These are phyloP conservation scores for Austrolebias charrua DNA, from an alignment of 2,797 vertebrate genomes.

Conservation along the genomic window DNA sequence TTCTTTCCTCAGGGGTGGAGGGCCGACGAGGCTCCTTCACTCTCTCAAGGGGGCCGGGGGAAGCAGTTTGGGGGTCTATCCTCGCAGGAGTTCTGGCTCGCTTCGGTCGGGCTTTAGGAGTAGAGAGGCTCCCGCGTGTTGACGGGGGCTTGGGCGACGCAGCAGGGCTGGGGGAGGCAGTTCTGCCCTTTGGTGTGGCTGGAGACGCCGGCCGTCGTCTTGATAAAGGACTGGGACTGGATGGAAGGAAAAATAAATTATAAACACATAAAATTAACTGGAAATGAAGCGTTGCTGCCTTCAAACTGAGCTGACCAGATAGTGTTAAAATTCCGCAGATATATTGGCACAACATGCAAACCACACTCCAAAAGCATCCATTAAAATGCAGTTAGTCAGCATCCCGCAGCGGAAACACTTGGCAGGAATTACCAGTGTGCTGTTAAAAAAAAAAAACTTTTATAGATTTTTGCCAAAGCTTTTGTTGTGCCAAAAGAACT, in stretches of 20 bases:
- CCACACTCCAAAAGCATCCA: slow-evolving; percentile 11
- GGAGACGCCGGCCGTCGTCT: slow-evolving; percentile 87
- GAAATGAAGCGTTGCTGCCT: neutral
- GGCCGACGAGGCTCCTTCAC: slow-evolving; percentile 56
- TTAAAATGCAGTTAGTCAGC: slow-evolving; percentile 21
- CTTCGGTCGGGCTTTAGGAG: slow-evolving; percentile 81
- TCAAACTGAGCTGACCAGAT: too few relatives aligned
- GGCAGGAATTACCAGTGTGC: neutral
- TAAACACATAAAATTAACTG: neutral
- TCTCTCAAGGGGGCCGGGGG: slow-evolving; percentile 63
- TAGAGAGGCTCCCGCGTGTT: slow-evolving; percentile 78
- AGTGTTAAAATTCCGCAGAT: too few relatives aligned
- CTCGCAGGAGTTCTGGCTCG: slow-evolving; percentile 77
- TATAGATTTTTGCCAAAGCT: slow-evolving; percentile 15
- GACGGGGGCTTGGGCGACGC: slow-evolving; percentile 73
- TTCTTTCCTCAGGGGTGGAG: slow-evolving; percentile 72
- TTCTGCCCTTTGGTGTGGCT: slow-evolving; percentile 78
- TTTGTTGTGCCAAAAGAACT: slow-evolving; percentile 30
- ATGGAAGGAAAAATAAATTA: neutral
- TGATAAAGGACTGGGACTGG: slow-evolving; percentile 82
- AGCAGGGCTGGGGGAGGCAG: slow-evolving; percentile 77
- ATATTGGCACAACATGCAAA: slow-evolving; percentile 2
- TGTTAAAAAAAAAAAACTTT: too few relatives aligned
- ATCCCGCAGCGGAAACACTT: slow-evolving; percentile 8
- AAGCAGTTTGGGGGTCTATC: slow-evolving; percentile 72